Conservation (phyloP, 2,888 invertebrate species). For the Netelia virgata region DNA sequence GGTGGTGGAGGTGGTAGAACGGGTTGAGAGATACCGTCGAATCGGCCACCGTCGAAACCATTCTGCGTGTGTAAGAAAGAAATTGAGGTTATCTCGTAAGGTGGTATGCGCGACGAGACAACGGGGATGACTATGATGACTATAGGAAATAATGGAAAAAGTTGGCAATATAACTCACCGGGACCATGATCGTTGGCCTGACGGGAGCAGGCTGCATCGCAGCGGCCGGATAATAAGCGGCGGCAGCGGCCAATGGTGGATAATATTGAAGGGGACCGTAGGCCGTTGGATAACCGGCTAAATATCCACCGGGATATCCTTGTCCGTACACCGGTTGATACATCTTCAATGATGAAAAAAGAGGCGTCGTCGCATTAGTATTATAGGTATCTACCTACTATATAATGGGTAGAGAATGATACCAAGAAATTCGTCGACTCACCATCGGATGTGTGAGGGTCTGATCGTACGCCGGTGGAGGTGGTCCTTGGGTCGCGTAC, state of each 20-base stretch:
- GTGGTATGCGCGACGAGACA: no score
- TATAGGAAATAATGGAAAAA: constrained; percentile 1
- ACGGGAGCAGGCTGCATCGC: constrained; percentile 84
- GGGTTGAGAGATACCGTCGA: constrained; percentile 92
- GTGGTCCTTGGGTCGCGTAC: constrained; percentile 89
- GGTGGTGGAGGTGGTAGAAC: constrained; percentile 94
- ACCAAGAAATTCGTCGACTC: constrained; percentile 72
- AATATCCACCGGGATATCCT: constrained; percentile 90
- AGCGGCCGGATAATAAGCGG: constrained; percentile 88
- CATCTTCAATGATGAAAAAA: constrained; percentile 88
- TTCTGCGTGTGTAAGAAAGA: constrained; percentile 85
- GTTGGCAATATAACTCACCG: constrained; percentile 86
- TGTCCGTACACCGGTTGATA: constrained; percentile 91
- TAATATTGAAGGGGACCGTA: constrained; percentile 91
- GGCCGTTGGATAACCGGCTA: constrained; percentile 90
- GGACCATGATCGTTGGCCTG: constrained; percentile 92
- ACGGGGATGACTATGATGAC: no score
- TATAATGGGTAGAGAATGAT: no score
- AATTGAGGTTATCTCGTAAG: no score
- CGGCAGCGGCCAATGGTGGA: constrained; percentile 88
- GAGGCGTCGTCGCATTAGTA: no score
- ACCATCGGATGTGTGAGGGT: constrained; percentile 88
- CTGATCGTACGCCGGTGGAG: constrained; percentile 89
- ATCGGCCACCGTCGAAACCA: constrained; percentile 93
- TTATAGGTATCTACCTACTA: no score